Conservation (phyloP, 2,113 vertebrate species). For the Megaleporinus macrocephalus region DNA sequence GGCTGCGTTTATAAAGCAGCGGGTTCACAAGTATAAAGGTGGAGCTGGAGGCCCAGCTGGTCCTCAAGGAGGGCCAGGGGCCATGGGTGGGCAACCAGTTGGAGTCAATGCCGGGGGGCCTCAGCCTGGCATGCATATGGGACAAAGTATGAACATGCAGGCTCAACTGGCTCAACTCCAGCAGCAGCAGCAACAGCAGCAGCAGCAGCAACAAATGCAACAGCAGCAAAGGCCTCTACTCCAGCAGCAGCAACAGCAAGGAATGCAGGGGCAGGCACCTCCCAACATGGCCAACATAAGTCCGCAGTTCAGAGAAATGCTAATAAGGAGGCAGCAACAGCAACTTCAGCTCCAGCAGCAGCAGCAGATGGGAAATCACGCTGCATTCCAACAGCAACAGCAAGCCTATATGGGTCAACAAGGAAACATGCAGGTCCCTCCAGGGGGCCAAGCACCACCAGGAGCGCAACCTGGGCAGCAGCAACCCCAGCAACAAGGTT, state of each 20-base stretch:
- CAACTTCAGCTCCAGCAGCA: constrained; percentile 81
- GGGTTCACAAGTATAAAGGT: constrained; percentile 82
- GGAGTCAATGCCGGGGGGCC: constrained; percentile 80
- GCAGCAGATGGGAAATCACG: constrained; percentile 87
- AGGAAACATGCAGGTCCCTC: constrained; percentile 59
- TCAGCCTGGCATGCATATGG: constrained; percentile 86
- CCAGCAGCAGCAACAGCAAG: constrained; percentile 81
- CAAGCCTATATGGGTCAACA: constrained; percentile 90
- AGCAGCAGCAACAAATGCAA: constrained; percentile 81
- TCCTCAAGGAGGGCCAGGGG: constrained; percentile 75
- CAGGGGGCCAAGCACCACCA: constrained; percentile 80
- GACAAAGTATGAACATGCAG: constrained; percentile 76
- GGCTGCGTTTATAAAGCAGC: constrained; percentile 89
- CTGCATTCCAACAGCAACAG: constrained; percentile 90
- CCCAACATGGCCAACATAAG: constrained; percentile 77
- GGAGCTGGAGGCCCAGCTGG: constrained; percentile 62
- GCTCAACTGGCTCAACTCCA: constrained; percentile 81
- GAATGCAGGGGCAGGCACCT: constrained; percentile 82
- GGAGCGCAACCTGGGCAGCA: constrained; percentile 71
- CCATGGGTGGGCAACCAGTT: constrained; percentile 72
- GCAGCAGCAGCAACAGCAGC: constrained; percentile 77
- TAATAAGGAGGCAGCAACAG: constrained; percentile 86
- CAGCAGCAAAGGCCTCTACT: constrained; percentile 65
- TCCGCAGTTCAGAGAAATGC: constrained; percentile 87
- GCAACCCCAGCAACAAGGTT: constrained; percentile 79